phyloP scores from a whole-genome alignment of 2,888 invertebrate genomes.

The Luperina testacea region DNA sequence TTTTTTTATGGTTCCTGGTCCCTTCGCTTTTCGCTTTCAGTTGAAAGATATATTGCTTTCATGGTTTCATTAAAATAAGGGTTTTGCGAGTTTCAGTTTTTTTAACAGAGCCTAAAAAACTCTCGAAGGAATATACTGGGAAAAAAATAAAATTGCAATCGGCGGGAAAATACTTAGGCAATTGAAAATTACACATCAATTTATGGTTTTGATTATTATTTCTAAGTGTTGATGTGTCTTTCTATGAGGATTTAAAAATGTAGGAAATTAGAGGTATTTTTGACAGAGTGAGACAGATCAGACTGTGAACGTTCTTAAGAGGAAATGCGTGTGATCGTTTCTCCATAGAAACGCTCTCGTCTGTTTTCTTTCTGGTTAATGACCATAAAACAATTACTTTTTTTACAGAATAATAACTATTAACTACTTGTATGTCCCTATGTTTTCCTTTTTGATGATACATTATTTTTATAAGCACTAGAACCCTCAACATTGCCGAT shows the following conservation, averaged over 20 bases:
- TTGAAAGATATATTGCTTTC: neutral
- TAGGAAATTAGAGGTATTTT: too few relatives aligned
- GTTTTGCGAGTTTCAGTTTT: neutral
- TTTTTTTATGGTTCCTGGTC: constrained; percentile 1
- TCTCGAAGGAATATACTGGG: neutral
- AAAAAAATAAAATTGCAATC: too few relatives aligned
- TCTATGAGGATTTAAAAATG: neutral
- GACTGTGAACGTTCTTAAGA: neutral
- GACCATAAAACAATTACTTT: too few relatives aligned
- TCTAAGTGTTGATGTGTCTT: neutral
- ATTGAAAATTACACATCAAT: neutral
- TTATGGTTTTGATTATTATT: too few relatives aligned
- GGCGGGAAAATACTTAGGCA: neutral
- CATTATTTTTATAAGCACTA: too few relatives aligned
- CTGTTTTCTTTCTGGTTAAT: too few relatives aligned
- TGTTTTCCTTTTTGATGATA: too few relatives aligned
- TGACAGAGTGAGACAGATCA: neutral
- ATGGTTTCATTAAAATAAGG: neutral
- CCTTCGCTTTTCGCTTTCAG: neutral
- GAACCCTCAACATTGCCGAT: too few relatives aligned
- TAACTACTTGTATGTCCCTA: too few relatives aligned
- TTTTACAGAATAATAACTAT: too few relatives aligned
- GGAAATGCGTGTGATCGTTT: too few relatives aligned
- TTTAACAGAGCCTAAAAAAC: neutral
- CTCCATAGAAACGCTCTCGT: too few relatives aligned